Conservation (phyloP, 2,888 invertebrate species). For the Blera fallax region DNA sequence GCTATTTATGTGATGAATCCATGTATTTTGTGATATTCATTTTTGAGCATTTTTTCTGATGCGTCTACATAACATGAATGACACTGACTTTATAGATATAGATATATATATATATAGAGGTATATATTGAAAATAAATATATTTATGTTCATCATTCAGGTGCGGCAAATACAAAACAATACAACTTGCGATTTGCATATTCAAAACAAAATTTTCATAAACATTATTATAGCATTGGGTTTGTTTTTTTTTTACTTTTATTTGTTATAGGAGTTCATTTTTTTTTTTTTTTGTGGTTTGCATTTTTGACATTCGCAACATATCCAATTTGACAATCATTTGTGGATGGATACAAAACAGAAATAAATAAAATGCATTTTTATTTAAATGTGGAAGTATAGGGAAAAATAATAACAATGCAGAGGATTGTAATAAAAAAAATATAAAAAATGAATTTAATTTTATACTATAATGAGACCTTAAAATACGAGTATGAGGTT, state of each 20-base stretch:
- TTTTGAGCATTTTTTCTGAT: conserved; percentile 59
- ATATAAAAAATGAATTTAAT: neutral
- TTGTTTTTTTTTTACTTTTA: conserved; percentile 2
- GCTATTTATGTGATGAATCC: conserved; percentile 72
- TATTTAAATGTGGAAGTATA: neutral
- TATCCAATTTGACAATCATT: conserved; percentile 41
- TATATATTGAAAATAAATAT: conserved; percentile 62
- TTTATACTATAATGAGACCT: neutral
- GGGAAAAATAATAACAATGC: conserved; percentile 10
- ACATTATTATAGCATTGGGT: conserved; percentile 57
- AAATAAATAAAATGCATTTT: conserved; percentile 7
- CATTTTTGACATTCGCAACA: conserved; percentile 58
- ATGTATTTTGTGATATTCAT: conserved; percentile 68
- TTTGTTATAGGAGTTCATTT: conserved; percentile 35
- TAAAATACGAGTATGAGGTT: neutral
- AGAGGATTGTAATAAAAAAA: conserved; percentile 3
- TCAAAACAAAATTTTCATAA: conserved; percentile 65
- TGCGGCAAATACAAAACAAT: conserved; percentile 72
- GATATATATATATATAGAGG: conserved; percentile 64
- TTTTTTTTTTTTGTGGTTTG: conserved; percentile 20
- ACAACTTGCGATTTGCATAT: conserved; percentile 71
- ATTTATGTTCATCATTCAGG: conserved; percentile 70
- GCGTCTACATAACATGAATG: conserved; percentile 72
- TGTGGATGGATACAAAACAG: conserved; percentile 24
- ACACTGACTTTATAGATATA: conserved; percentile 70